Percentiles rank a stretch among this genome's conserved stretches.
Conservation (phyloP, 2,888 invertebrate species). For the Trissolcus japonicus region DNA sequence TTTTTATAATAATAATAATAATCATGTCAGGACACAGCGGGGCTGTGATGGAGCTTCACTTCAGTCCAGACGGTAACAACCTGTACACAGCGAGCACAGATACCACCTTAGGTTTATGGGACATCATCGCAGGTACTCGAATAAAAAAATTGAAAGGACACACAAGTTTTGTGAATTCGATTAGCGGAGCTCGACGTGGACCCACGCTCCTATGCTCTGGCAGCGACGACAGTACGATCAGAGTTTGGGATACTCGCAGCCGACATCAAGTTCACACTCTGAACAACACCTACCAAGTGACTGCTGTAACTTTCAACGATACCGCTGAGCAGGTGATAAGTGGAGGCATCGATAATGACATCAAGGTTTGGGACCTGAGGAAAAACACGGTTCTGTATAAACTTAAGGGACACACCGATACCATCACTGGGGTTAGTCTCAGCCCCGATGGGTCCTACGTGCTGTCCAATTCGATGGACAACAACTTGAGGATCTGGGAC, state of each 20-base stretch:
- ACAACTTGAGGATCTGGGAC: conserved; percentile 96
- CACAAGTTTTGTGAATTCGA: conserved; percentile 85
- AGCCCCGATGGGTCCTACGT: conserved; percentile 93
- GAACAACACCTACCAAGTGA: conserved; percentile 86
- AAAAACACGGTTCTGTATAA: conserved; percentile 90
- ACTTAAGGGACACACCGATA: conserved; percentile 95
- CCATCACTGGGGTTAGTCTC: conserved; percentile 92
- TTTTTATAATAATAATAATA: background rate
- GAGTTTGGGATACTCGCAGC: conserved; percentile 95
- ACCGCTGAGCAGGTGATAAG: conserved; percentile 96
- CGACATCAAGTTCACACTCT: conserved; percentile 86
- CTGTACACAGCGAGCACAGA: conserved; percentile 96
- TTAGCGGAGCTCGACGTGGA: conserved; percentile 88
- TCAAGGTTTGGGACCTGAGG: conserved; percentile 98
- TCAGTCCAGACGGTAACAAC: conserved; percentile 89
- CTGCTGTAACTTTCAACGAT: conserved; percentile 94
- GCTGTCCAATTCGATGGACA: conserved; percentile 98
- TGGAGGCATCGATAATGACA: conserved; percentile 97
- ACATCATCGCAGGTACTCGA: conserved; percentile 90
- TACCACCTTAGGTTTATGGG: conserved; percentile 96
- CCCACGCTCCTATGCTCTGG: conserved; percentile 94
- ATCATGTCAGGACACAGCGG: conserved; percentile 95
- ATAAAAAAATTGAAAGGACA: conserved; percentile 94
- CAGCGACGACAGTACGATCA: conserved; percentile 95
- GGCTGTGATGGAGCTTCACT: conserved; percentile 94